Evolutionary conservation across 2,113 vertebrate species (phyloP), one percentile per base, ranked within the genome.

Genomic region (Etheostoma cragini): DNA sequence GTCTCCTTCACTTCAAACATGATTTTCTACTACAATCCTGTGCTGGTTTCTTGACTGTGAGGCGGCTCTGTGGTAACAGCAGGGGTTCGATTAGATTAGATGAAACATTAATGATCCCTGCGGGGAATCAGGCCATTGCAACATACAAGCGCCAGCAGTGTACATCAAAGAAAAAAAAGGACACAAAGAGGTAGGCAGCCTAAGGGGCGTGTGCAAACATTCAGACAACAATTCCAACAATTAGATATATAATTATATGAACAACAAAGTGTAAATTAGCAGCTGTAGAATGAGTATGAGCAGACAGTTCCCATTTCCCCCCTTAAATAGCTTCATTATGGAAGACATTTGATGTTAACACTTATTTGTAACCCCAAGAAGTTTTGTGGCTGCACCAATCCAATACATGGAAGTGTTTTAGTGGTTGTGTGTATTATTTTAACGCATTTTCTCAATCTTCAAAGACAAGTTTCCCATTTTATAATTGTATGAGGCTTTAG

Each of bases 51-150:
- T 72, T 38, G 62, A 75, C 61, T 64, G 72, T 6, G 82, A 70
- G 72, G 76, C 35, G 14, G 66, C 70, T 75, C 76, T 38, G 75
- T 75, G 66, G 72, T 66, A 78, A 85, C 88, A 83, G 87, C 89
- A 58, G 87, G 84, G 72, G 75, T 74, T 88, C 50, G 54, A 83
- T 89, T 76, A 86, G 82, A 88, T 89, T 49, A 81, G 66, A 91
- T 90, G 72, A 93, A 92, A 92, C 83, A 81, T 90, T 91, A 80
- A 92, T 79, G 79, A 89, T 88, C 76, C 67, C 86, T 53, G 79
- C 33, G 73, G 87, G 78, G 79, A 88, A 87, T 83, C 70, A 50
- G 72, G 72, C 77, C 62, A 45, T 50, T 24, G 72, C 80, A 63
- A 65, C 75, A 30, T 75, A 52, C 72, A 13, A 64, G 62, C 42